Conservation (phyloP, 2,888 invertebrate genomes). For the Xanthorhoe spadicearia region DNA sequence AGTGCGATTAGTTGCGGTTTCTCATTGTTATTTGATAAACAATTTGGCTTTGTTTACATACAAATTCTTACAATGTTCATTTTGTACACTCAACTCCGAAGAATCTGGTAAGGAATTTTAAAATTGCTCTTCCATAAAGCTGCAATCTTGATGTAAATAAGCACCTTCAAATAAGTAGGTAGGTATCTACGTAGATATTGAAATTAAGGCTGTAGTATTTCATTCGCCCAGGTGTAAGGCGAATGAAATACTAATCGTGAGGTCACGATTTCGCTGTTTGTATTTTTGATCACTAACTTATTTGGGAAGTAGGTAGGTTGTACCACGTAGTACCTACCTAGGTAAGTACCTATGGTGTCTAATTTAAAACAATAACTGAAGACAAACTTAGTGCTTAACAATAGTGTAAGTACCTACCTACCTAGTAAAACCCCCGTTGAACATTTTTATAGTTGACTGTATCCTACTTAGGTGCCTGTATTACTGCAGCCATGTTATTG, state of each 20-base stretch:
- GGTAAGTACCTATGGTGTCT: too few relatives aligned
- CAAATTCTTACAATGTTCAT: conserved; percentile 25
- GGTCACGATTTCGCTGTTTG: too few relatives aligned
- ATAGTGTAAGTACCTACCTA: neutral
- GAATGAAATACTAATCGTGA: too few relatives aligned
- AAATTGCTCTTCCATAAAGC: neutral
- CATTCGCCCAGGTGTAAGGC: too few relatives aligned
- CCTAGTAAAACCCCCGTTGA: neutral
- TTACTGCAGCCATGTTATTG: conserved; percentile 23
- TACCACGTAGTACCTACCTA: too few relatives aligned
- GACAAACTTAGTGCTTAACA: too few relatives aligned
- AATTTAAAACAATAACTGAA: too few relatives aligned
- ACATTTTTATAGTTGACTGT: neutral
- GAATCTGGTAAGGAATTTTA: conserved; percentile 7
- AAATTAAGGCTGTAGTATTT: neutral
- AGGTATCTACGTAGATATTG: neutral
- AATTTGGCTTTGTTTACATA: conserved; percentile 46
- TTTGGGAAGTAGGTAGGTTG: neutral
- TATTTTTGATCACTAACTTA: too few relatives aligned
- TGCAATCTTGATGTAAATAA: neutral
- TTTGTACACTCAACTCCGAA: conserved; percentile 1
- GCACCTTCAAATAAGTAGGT: neutral
- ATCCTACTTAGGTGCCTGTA: conserved; percentile 13
- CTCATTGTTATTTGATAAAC: conserved; percentile 43
- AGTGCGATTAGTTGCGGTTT: conserved; percentile 48